Conservation (phyloP, 2,797 vertebrate species). For the Gallinago stenura region DNA sequence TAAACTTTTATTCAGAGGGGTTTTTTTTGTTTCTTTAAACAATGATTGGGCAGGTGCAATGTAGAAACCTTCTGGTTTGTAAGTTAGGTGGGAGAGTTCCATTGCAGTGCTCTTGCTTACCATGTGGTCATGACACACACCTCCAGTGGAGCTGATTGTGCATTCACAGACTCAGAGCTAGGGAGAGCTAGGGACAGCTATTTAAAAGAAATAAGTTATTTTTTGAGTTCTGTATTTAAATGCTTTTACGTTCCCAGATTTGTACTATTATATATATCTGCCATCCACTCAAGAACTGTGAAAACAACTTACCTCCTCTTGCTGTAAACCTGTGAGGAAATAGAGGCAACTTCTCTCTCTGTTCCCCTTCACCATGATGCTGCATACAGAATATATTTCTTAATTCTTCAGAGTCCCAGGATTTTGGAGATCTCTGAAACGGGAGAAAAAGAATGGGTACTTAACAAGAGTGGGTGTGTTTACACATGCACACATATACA, state of each 20-base stretch:
- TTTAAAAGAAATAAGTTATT: background rate
- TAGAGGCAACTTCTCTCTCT: background rate
- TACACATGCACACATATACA: accelerated
- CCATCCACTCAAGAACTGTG: background rate
- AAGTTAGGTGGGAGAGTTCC: background rate
- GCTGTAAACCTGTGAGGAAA: background rate
- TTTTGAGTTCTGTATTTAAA: background rate
- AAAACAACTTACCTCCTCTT: background rate
- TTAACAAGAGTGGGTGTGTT: background rate
- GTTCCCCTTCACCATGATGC: background rate
- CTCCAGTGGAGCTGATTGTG: background rate
- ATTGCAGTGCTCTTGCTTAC: background rate
- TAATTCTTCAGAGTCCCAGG: background rate
- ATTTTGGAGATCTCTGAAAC: background rate
- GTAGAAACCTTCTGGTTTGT: background rate
- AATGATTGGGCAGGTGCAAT: too few species aligned
- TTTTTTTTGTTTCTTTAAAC: background rate
- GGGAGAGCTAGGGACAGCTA: background rate
- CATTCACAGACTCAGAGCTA: background rate
- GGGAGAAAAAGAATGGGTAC: background rate
- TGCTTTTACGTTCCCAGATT: background rate
- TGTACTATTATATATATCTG: background rate
- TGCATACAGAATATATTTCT: background rate
- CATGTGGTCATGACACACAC: background rate
- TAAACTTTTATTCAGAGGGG: background rate